Percentiles rank a stretch among this genome's conserved stretches.
phyloP scores from a whole-genome alignment of 1,140 invertebrate genomes.

The Drosophila kanapiae region DNA sequence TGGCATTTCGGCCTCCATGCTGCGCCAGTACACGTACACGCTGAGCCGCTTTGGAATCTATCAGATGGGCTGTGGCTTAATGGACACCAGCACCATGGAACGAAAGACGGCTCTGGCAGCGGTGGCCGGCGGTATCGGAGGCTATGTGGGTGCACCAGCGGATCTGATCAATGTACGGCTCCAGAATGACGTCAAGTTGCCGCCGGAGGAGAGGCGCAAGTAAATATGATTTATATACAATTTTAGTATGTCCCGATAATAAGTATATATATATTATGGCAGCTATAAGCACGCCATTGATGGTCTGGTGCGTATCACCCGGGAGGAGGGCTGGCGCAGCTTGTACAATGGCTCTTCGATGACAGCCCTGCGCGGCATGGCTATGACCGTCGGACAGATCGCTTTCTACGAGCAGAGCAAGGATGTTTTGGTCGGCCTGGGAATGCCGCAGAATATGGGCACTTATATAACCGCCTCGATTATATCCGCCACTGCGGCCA shows the following conservation, averaged over 20 bases:
- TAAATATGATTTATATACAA: slow-evolving; percentile 91
- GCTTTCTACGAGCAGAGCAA: slow-evolving; percentile 95
- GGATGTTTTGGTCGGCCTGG: slow-evolving; percentile 14
- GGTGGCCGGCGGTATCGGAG: slow-evolving; percentile 36
- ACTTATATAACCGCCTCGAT: slow-evolving; percentile 85
- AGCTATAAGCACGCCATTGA: slow-evolving; percentile 98
- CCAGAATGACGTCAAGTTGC: slow-evolving; percentile 67
- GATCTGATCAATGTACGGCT: slow-evolving; percentile 68
- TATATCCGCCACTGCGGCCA: slow-evolving; percentile 92
- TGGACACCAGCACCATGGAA: slow-evolving; percentile 54
- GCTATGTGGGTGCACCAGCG: slow-evolving; percentile 56
- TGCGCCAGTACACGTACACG: slow-evolving; percentile 69
- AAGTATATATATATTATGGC: slow-evolving; percentile 90
- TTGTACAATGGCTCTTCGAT: slow-evolving; percentile 96
- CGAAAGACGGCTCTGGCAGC: slow-evolving; percentile 41
- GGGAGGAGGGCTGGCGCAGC: slow-evolving; percentile 92
- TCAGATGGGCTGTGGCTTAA: slow-evolving; percentile 18
- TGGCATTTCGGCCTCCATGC: slow-evolving; percentile 63
- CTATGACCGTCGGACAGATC: slow-evolving; percentile 98
- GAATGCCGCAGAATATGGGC: slow-evolving; percentile 29
- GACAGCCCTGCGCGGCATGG: slow-evolving; percentile 94
- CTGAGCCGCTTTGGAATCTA: slow-evolving; percentile 65
- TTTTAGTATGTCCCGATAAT: too few relatives aligned
- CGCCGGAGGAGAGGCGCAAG: slow-evolving; percentile 85
- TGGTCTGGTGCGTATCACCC: slow-evolving; percentile 92